Evolutionary conservation across 2,113 vertebrate genomes (phyloP), one percentile per base, ranked within the genome.

Genomic region (Brachyhypopomus occidentalis): DNA sequence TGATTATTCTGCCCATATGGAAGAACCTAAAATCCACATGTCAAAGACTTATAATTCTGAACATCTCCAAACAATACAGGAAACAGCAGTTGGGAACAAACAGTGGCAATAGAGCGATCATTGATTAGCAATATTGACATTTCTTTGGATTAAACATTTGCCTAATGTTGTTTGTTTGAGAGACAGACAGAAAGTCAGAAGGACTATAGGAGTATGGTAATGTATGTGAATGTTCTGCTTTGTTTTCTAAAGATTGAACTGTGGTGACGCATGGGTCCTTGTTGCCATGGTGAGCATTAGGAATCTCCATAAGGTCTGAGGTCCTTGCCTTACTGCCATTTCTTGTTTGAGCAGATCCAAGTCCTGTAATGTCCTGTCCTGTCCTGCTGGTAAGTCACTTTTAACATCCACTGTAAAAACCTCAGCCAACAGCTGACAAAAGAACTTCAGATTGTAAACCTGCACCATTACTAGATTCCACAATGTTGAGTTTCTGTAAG

Each of bases 331-430:
- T 67, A n/a, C 72, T 22, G n/a, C 4, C 52, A 79, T 72, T 70
- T 16, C 79, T n/a, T 23, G 45, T 74, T 81, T 17, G 48, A 74
- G 20, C 9, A 23, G 55, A 7, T 0, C 12, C 2, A 66, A 76
- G 58, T 72, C 70, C 84, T 86, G 78, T 75, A 38, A 38, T 30
- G 30, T 30, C 30, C 30, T 86, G 78, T 75, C 55, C 55, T 19
- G 25, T n/a, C n/a, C 12, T 34, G 66, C 11, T 52, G 45, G 45
- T 14, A 63, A 58, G n/a, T 30, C 1, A 72, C 88, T 81, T 81
- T 89, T 84, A 90, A 76, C 78, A 58, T 76, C 78, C 69, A 72
- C 85, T 86, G 85, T 92, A 86, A 92, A 92, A 89, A 34, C 59
- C 62, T 66, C 14, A 81, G 79, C 84, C 22, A 22, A 87, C 62